Evolutionary conservation across 2,888 invertebrate genomes (phyloP).

Genomic region (Pristionchus arcanus): DNA sequence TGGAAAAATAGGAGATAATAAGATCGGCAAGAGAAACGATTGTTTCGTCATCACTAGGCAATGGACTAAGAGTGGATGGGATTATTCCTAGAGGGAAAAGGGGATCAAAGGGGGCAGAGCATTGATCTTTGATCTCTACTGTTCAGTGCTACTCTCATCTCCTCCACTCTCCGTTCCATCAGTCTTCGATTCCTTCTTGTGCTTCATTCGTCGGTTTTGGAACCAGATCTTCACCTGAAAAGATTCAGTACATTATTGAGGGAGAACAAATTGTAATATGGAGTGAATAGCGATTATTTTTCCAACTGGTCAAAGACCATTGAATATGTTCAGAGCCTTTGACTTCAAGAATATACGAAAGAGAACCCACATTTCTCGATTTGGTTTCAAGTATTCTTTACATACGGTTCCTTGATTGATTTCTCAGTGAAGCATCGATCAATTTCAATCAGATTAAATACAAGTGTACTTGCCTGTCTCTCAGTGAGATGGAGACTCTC

Average conservation of each 20-base stretch:
- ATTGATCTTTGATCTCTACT: slow-evolving; percentile 20
- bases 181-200: slow-evolving; percentile 75
- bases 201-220: slow-evolving; percentile 79
- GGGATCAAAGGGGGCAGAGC: slow-evolving; percentile 4
- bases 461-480: slow-evolving; percentile 69
- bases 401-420: too few relatives aligned
- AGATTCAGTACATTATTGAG: not conserved
- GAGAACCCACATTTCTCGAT: too few relatives aligned
- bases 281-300: not conserved
- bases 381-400: too few relatives aligned
- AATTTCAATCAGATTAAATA: not conserved
- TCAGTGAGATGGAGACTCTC: slow-evolving; percentile 76
- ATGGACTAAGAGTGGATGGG: slow-evolving; percentile 15
- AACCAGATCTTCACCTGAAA: slow-evolving; percentile 79
- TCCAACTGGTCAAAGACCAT: not conserved
- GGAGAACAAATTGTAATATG: not conserved
- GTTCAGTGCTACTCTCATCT: slow-evolving; percentile 68
- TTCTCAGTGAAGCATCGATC: not conserved
- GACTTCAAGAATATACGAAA: too few relatives aligned
- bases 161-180: slow-evolving; percentile 66
- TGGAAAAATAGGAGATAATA: not conserved
- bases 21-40: slow-evolving; percentile 30
- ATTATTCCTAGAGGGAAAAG: not conserved
- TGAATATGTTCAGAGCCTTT: not conserved
- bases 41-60: slow-evolving; percentile 45